These are phyloP conservation scores for Chrysotoxum bicinctum DNA, from an alignment of 2,888 invertebrate species.

Conservation along the genomic window DNA sequence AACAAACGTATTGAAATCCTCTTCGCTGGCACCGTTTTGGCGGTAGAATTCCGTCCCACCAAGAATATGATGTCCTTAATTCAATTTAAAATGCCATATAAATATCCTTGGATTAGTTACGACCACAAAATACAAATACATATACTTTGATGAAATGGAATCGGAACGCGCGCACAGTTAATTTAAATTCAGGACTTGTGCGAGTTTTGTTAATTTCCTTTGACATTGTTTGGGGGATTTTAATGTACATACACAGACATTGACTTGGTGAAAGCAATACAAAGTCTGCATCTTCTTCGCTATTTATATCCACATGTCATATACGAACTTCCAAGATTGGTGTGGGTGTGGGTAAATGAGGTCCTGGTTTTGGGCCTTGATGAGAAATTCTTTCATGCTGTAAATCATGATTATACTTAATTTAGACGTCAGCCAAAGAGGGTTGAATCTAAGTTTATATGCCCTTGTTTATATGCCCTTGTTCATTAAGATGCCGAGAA, in stretches of 20 bases:
- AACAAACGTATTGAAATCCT: constrained; percentile 52
- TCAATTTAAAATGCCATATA: constrained; percentile 72
- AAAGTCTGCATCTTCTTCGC: constrained; percentile 26
- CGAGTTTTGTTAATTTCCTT: constrained; percentile 70
- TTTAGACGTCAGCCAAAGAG: constrained; percentile 64
- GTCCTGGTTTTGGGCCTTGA: not conserved
- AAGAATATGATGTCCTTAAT: constrained; percentile 61
- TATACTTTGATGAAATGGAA: constrained; percentile 45
- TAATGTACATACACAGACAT: constrained; percentile 9
- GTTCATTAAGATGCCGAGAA: constrained; percentile 57
- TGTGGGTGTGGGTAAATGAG: constrained; percentile 9
- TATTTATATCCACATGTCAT: constrained; percentile 45
- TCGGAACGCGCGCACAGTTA: constrained; percentile 45
- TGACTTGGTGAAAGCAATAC: constrained; percentile 8
- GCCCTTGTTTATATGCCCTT: constrained; percentile 7
- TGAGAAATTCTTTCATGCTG: constrained; percentile 74
- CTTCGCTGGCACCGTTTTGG: not conserved
- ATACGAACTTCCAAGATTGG: constrained; percentile 10
- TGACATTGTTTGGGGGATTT: constrained; percentile 61
- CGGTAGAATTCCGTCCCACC: not conserved
- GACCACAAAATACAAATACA: constrained; percentile 61
- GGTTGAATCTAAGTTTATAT: constrained; percentile 30
- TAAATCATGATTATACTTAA: constrained; percentile 75
- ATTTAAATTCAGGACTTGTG: constrained; percentile 71
- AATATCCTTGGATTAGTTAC: constrained; percentile 69